Percentiles rank a stretch among this genome's conserved stretches.
These are phyloP conservation scores for Petaurus breviceps DNA, from an alignment of 2,113 vertebrate species.

Conservation along the genomic window DNA sequence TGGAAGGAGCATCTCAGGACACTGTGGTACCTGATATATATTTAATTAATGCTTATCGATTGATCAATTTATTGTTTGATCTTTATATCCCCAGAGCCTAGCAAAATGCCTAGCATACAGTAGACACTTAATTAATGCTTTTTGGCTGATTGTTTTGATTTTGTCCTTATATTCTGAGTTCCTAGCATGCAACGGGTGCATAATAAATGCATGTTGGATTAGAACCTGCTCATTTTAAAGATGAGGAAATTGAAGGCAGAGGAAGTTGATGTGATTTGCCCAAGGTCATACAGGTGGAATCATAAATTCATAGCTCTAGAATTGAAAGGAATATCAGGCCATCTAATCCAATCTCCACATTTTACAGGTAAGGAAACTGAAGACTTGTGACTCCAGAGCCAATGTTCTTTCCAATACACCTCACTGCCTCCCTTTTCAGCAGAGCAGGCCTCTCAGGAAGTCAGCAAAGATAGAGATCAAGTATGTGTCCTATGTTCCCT, in stretches of 20 bases:
- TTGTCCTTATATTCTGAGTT: neutral
- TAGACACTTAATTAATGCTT: too few relatives aligned
- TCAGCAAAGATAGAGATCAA: neutral
- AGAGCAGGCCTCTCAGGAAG: neutral
- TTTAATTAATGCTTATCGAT: too few relatives aligned
- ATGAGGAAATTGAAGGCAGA: neutral
- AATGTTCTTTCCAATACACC: neutral
- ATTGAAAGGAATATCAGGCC: neutral
- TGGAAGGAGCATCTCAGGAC: neutral
- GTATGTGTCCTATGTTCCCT: neutral
- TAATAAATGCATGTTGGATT: neutral
- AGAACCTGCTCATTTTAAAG: neutral
- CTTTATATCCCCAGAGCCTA: too few relatives aligned
- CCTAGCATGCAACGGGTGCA: neutral
- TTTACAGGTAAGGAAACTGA: neutral
- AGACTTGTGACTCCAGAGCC: neutral
- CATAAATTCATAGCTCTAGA: too few relatives aligned
- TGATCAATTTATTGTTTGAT: too few relatives aligned
- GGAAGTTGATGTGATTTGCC: neutral
- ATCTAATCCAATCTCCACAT: neutral
- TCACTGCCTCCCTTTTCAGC: neutral
- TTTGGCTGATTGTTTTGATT: neutral
- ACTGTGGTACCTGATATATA: neutral
- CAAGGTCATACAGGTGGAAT: too few relatives aligned
- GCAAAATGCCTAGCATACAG: too few relatives aligned